phyloP scores from a whole-genome alignment of 2,113 vertebrate genomes.

The Poecilia latipinna region DNA sequence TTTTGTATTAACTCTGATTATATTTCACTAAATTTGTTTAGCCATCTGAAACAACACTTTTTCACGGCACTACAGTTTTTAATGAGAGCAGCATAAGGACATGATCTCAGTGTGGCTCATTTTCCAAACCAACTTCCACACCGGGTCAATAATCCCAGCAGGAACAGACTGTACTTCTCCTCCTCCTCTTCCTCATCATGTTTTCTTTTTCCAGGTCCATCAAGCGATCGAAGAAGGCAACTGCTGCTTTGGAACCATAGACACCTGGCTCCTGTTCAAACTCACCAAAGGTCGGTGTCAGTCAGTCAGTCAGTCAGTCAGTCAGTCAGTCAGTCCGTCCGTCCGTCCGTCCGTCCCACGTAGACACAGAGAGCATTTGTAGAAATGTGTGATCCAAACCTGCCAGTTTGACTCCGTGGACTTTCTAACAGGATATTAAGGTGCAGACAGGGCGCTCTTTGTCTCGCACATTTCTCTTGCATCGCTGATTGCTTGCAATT shows the following conservation, averaged over 20 bases:
- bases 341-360: not conserved
- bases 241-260: slow-evolving; percentile 95
- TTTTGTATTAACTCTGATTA: too few species aligned
- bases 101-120: not conserved
- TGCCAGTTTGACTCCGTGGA: slow-evolving; percentile 4
- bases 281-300: slow-evolving; percentile 87
- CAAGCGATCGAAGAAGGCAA: slow-evolving; percentile 84
- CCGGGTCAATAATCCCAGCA: not conserved
- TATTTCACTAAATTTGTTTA: too few species aligned
- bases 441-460: slow-evolving; percentile 25
- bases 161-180: not conserved
- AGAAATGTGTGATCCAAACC: not conserved
- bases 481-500: slow-evolving; percentile 27
- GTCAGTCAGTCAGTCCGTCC: not conserved
- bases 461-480: slow-evolving; percentile 27
- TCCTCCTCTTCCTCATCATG: not conserved
- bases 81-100: not conserved
- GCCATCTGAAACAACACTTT: too few species aligned
- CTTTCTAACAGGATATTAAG: slow-evolving; percentile 10
- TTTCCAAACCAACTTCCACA: not conserved
- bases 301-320: not conserved
- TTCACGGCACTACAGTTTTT: too few species aligned
- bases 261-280: slow-evolving; percentile 93
- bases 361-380: not conserved
- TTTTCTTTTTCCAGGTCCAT: slow-evolving; percentile 75